Evolutionary conservation across 2,797 vertebrate species (phyloP).

Genomic region (Columba guinea): DNA sequence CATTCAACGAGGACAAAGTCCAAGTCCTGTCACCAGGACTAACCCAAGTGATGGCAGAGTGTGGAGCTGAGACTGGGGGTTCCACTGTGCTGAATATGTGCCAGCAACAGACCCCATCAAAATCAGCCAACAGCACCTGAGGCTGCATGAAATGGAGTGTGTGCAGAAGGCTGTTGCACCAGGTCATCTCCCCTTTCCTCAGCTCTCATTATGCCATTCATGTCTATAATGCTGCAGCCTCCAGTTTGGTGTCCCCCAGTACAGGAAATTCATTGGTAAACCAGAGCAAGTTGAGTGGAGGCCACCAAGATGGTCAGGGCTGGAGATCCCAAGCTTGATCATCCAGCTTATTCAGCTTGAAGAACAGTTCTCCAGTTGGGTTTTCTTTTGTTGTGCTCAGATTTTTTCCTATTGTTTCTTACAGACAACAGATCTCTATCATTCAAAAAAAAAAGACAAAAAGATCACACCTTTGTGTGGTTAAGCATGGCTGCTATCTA

Average conservation of each 20-base stretch:
- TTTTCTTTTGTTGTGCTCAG: not conserved
- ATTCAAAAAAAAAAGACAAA: not conserved
- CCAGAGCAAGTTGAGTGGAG: not conserved
- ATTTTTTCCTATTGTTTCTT: not conserved
- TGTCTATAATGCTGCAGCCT: rapidly evolving
- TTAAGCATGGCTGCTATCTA: not conserved
- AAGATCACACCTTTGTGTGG: not conserved
- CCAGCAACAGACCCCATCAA: not conserved
- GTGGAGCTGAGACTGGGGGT: not conserved
- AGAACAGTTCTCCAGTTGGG: not conserved
- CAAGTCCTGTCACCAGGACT: rapidly evolving
- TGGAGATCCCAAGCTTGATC: not conserved
- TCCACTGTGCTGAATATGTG: not conserved
- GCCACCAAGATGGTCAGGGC: not conserved
- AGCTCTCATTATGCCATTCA: rapidly evolving
- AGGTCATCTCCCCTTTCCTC: not conserved
- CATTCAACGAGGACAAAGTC: not conserved
- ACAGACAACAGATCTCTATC: not conserved
- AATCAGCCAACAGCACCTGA: rapidly evolving
- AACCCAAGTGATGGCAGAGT: not conserved
- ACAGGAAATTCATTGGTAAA: not conserved
- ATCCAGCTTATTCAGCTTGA: not conserved
- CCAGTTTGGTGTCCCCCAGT: not conserved
- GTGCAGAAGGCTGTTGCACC: not conserved
- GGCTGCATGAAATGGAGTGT: rapidly evolving